phyloP scores from a whole-genome alignment of 2,113 vertebrate species.

The Lampris incognitus region DNA sequence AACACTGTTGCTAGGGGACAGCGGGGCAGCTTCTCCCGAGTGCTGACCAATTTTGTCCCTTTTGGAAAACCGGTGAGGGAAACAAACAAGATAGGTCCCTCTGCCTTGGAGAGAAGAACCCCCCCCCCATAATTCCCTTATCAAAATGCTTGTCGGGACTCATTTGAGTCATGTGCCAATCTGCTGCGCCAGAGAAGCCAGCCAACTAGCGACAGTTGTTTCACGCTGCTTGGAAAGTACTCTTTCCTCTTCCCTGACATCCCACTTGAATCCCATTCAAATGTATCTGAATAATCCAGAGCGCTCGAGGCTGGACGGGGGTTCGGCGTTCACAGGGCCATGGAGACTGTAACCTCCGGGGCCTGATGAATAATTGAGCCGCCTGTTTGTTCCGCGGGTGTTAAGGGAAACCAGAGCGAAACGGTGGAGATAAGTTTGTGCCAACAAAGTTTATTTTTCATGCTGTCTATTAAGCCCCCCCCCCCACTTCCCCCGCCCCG shows the following conservation, averaged over 20 bases:
- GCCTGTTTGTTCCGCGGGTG: constrained; percentile 7
- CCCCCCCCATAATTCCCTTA: constrained; percentile 16
- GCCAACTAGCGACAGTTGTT: neutral
- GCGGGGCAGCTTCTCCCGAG: constrained; percentile 28
- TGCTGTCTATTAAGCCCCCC: neutral
- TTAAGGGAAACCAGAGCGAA: constrained; percentile 19
- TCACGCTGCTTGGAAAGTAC: neutral
- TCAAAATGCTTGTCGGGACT: constrained; percentile 35
- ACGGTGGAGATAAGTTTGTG: constrained; percentile 7
- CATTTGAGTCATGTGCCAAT: constrained; percentile 38
- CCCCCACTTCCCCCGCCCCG: neutral
- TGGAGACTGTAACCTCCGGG: constrained; percentile 15
- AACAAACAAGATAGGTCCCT: constrained; percentile 30
- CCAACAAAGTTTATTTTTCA: neutral
- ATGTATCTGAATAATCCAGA: constrained; percentile 34
- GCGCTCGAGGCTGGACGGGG: neutral
- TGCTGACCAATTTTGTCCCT: neutral
- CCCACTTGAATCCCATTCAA: constrained; percentile 19
- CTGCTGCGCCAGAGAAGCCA: constrained; percentile 6
- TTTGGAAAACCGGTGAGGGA: neutral
- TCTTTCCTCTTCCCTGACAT: neutral
- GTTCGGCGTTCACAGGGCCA: constrained; percentile 5
- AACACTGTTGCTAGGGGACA: constrained; percentile 52
- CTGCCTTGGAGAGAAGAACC: constrained; percentile 9
- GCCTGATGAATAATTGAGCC: neutral